phyloP scores from a whole-genome alignment of 23 tunicate genomes.

The Pegea sp. region DNA sequence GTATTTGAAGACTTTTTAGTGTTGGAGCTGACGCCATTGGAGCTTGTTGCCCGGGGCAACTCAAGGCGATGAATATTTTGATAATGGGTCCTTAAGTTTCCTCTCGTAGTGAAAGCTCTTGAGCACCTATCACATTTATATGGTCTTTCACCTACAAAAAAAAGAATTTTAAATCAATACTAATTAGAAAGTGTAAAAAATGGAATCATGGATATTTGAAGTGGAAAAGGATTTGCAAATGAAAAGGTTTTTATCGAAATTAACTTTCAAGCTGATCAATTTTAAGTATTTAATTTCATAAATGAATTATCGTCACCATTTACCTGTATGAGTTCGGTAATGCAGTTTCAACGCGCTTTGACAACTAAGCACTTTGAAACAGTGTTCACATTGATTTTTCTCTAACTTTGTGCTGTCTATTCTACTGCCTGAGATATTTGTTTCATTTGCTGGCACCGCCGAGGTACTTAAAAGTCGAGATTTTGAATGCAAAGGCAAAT shows the following conservation, averaged over 20 bases:
- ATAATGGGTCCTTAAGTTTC: constrained; percentile 85
- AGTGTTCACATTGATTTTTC: constrained; percentile 74
- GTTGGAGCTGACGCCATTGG: constrained; percentile 2
- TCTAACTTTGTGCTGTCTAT: constrained; percentile 12
- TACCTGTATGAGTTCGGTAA: constrained; percentile 90
- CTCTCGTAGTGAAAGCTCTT: constrained; percentile 87
- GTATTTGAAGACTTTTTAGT: no score
- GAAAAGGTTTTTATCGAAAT: no score
- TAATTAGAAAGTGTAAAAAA: background rate
- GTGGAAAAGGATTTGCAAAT: background rate
- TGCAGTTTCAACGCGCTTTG: constrained; percentile 89
- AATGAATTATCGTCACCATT: no score
- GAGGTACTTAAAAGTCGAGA: no score
- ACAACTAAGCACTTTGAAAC: constrained; percentile 71
- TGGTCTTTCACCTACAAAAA: constrained; percentile 61
- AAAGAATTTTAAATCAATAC: background rate
- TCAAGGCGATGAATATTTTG: constrained; percentile 63
- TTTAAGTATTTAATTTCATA: background rate
- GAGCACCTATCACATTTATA: constrained; percentile 90
- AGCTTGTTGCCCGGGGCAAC: constrained; percentile 27
- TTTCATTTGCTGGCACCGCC: no score
- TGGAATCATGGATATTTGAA: background rate
- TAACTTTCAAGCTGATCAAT: no score
- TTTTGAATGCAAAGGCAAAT: no score
- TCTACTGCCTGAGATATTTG: no score